Base-by-base conservation (phyloP, 2,797 vertebrate species). In the Urophycis tenuis region DNA sequence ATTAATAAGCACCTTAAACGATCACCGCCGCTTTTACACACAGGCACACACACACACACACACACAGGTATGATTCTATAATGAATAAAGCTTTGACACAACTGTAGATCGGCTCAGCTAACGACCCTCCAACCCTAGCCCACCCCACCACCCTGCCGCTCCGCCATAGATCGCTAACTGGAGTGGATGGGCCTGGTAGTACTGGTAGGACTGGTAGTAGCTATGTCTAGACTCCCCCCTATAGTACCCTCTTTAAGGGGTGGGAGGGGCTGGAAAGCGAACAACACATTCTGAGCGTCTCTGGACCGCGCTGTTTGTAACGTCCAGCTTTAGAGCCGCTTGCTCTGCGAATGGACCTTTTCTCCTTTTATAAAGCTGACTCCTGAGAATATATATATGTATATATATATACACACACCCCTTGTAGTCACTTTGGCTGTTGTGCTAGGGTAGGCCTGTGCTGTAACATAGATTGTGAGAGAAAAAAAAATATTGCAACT, bases 381-480 rank as follows among this genome's bases (percentile, higher is more conserved):
- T 85, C 81, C 79, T 85, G 86, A 87, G 74, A 70, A 83, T 82
- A 75, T 87, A 88, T 85, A 81, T 85, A 60, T 60, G 14, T 19
- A 25, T 60, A 60, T 60, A 60, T n/a, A 11, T 60, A 60, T 60
- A n/a, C 7, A 60, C n/a, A 60, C 15, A 83, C 53, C 74, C 41
- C 81, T 64, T 83, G 84, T 89, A 85, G 88, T 92, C 87, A 88
- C 90, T 90, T 89, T 89, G 92, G 90, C 91, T 93, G 90, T 93
- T 86, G 92, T 93, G 89, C 91, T 93, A 92, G 92, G 91, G 81
- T 94, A 94, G 93, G 87, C 87, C 90, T 91, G 91, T 90, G 90
- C 90, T 92, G 88, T 93, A 91, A 89, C 86, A 91, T 90, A 92
- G 89, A 90, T 88, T 90, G 91, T 93, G 90, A 89, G 82, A 77